A percentile compares a stretch with the other conserved stretches of the same genome.
These are phyloP conservation scores for Gymnocheta viridis DNA, from an alignment of 2,888 invertebrate genomes.

Conservation along the genomic window DNA sequence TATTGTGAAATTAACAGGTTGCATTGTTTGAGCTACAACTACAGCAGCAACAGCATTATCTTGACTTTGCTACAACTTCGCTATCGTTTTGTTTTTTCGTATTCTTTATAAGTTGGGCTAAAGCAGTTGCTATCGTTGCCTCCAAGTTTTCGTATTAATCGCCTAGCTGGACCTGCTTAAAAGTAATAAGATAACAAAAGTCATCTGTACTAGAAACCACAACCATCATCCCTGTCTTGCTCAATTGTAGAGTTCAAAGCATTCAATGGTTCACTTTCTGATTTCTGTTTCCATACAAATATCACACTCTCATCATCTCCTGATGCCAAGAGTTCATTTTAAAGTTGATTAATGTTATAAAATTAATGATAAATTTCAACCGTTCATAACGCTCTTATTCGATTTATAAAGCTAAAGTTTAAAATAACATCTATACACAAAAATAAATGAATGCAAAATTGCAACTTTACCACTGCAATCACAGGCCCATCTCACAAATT, in stretches of 20 bases:
- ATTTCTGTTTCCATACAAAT: slow-evolving; percentile 92
- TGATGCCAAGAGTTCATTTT: slow-evolving; percentile 91
- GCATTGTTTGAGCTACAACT: too few relatives aligned
- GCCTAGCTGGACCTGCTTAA: slow-evolving; percentile 89
- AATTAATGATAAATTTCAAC: too few relatives aligned
- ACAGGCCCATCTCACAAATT: too few relatives aligned
- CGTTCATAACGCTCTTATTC: too few relatives aligned
- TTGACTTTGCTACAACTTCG: slow-evolving; percentile 40
- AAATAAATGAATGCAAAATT: too few relatives aligned
- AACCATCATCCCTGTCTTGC: slow-evolving; percentile 91
- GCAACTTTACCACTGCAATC: too few relatives aligned
- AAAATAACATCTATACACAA: too few relatives aligned
- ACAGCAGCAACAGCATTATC: slow-evolving; percentile 65
- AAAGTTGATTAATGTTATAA: too few relatives aligned
- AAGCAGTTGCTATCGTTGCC: slow-evolving; percentile 77
- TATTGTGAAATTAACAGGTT: too few relatives aligned
- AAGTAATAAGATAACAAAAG: slow-evolving; percentile 92
- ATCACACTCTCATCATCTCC: slow-evolving; percentile 97
- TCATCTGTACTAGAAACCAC: slow-evolving; percentile 94
- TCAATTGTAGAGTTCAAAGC: slow-evolving; percentile 84
- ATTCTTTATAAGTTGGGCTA: slow-evolving; percentile 71
- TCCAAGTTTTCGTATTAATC: slow-evolving; percentile 79
- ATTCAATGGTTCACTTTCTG: slow-evolving; percentile 84
- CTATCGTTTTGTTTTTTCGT: slow-evolving; percentile 73
- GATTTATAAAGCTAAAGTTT: too few relatives aligned